Evolutionary conservation across 2,888 invertebrate species (phyloP).

Genomic region (Phanerotoma sp.): DNA sequence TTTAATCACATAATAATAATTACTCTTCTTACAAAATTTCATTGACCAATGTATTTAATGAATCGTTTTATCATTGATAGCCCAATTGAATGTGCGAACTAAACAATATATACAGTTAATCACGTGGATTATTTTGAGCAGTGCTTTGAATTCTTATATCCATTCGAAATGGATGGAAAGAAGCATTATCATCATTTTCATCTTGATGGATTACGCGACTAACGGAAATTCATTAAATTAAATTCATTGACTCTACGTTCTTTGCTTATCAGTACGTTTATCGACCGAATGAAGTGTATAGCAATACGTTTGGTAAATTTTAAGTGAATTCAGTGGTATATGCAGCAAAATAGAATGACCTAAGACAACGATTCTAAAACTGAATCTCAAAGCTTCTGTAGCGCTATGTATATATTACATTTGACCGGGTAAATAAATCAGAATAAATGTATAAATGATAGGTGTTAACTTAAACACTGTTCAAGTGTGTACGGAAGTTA

Average conservation of each 20-base stretch:
- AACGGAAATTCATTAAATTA: background rate
- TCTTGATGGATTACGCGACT: background rate
- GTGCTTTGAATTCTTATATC: too few species aligned
- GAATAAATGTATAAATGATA: slow-evolving; percentile 1
- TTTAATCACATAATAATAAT: too few species aligned
- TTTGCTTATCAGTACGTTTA: background rate
- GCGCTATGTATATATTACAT: background rate
- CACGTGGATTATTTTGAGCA: background rate
- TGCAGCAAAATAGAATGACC: background rate
- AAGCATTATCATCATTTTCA: background rate
- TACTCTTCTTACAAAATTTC: too few species aligned
- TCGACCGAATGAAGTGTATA: background rate
- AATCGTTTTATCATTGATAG: too few species aligned
- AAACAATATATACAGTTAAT: background rate
- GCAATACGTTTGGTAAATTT: background rate
- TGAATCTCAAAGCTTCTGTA: background rate
- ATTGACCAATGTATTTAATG: too few species aligned
- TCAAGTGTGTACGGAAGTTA: background rate
- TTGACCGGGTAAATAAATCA: slow-evolving; percentile 1
- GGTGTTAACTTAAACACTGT: background rate
- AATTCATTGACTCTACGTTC: background rate
- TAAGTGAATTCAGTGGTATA: background rate
- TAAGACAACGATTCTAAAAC: background rate
- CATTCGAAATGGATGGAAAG: background rate
- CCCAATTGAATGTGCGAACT: too few species aligned